phyloP scores from a whole-genome alignment of 1,140 invertebrate species.

The Euglossa dilemma region DNA sequence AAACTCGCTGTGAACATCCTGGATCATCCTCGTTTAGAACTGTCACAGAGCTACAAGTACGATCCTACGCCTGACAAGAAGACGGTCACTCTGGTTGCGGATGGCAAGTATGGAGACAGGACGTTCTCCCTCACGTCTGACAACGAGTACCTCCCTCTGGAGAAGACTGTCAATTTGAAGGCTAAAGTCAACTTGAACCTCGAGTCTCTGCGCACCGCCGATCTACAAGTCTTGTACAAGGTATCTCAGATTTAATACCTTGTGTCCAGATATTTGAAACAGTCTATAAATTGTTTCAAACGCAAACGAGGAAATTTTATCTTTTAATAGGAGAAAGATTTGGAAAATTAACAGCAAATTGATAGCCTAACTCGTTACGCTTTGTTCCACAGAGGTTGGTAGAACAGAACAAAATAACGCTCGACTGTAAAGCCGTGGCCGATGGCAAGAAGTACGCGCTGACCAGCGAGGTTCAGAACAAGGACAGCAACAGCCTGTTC shows the following conservation, averaged over 20 bases:
- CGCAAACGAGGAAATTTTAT: no score
- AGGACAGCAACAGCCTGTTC: conserved; percentile 68
- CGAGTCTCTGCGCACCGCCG: conserved; percentile 83
- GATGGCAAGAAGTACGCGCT: conserved; percentile 83
- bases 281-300: no score
- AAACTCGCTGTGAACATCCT: conserved; percentile 47
- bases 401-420: conserved; percentile 79
- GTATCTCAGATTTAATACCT: conserved; percentile 67
- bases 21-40: conserved; percentile 59
- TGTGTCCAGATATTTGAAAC: no score
- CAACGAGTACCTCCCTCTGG: conserved; percentile 56
- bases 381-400: conserved; percentile 74
- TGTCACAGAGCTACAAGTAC: conserved; percentile 77
- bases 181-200: conserved; percentile 74
- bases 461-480: conserved; percentile 77
- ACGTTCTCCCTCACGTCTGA: conserved; percentile 59
- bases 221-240: conserved; percentile 83
- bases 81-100: conserved; percentile 48
- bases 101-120: conserved; percentile 68
- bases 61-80: conserved; percentile 77
- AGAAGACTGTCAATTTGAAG: conserved; percentile 54
- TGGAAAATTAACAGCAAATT: no score
- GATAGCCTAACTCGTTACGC: neutral
- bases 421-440: conserved; percentile 76
- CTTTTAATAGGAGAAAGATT: no score